Evolutionary conservation across 2,797 vertebrate genomes (phyloP).

Genomic region (Spinibarbus caldwelli): DNA sequence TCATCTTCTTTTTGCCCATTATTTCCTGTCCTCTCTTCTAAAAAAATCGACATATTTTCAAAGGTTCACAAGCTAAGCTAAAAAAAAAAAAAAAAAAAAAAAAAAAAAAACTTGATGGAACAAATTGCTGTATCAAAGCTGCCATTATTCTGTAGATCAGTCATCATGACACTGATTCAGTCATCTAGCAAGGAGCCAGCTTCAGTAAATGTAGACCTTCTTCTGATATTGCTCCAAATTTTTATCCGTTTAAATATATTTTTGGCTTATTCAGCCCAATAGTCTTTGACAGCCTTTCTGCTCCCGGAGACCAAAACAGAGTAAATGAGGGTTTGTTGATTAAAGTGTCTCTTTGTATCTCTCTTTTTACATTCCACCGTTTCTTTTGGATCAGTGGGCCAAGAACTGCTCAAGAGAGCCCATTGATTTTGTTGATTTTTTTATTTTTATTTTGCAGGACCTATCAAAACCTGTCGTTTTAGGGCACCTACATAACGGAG

Average conservation of each 20-base stretch:
- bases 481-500: not conserved
- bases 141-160: not conserved
- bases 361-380: conserved; percentile 40
- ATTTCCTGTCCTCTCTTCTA: not conserved
- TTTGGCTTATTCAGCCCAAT: conserved; percentile 28
- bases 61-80: not conserved
- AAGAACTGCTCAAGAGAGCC: conserved; percentile 22
- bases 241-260: conserved; percentile 26
- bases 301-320: conserved; percentile 46
- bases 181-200: not conserved
- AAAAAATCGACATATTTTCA: not conserved
- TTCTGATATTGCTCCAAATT: conserved; percentile 20
- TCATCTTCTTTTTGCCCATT: not conserved
- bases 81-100: no score
- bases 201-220: conserved; percentile 15
- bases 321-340: conserved; percentile 66
- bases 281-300: conserved; percentile 29
- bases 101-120: not conserved
- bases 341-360: conserved; percentile 66
- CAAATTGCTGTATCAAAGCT: not conserved
- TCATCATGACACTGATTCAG: not conserved
- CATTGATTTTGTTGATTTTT: conserved; percentile 39
- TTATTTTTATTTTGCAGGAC: not conserved
- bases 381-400: conserved; percentile 36
- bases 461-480: conserved; percentile 2